These are phyloP conservation scores for Brachionus rotundiformis DNA, from an alignment of 1,140 invertebrate species.

Conservation along the genomic window DNA sequence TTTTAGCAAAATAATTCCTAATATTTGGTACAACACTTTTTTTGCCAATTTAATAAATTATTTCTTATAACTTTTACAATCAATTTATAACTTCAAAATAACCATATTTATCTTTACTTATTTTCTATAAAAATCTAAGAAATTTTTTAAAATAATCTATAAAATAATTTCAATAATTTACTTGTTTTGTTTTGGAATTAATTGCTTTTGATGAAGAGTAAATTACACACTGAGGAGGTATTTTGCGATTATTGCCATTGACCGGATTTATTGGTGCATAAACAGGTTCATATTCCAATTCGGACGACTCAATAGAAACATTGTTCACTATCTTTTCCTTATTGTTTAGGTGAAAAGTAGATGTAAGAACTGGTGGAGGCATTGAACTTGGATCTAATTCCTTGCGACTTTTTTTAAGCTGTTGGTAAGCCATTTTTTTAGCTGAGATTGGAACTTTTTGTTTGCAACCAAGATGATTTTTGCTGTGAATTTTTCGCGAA, in stretches of 20 bases:
- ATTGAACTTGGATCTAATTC: neutral
- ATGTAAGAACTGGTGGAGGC: slow-evolving; percentile 35
- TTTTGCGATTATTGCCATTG: neutral
- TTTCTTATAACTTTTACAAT: no score
- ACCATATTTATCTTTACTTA: no score
- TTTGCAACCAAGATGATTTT: neutral
- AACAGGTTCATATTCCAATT: slow-evolving; percentile 36
- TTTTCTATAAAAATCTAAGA: no score
- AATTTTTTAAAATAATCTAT: neutral
- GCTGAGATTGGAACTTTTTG: slow-evolving; percentile 3
- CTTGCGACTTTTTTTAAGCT: slow-evolving; percentile 10
- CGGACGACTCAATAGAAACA: slow-evolving; percentile 29
- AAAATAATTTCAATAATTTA: no score
- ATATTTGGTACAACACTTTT: no score
- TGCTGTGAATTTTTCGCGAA: neutral
- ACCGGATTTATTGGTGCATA: slow-evolving; percentile 24
- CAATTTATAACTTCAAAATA: no score
- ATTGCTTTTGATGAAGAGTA: slow-evolving; percentile 20
- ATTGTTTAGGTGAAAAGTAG: slow-evolving; percentile 14
- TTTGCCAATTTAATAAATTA: no score
- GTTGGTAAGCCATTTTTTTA: slow-evolving; percentile 13
- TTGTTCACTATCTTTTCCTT: slow-evolving; percentile 24
- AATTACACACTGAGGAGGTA: neutral
- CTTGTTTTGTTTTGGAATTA: slow-evolving; percentile 27
- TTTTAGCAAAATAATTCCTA: no score